phyloP scores from a whole-genome alignment of 1,140 invertebrate species.

The Pinna nobilis region DNA sequence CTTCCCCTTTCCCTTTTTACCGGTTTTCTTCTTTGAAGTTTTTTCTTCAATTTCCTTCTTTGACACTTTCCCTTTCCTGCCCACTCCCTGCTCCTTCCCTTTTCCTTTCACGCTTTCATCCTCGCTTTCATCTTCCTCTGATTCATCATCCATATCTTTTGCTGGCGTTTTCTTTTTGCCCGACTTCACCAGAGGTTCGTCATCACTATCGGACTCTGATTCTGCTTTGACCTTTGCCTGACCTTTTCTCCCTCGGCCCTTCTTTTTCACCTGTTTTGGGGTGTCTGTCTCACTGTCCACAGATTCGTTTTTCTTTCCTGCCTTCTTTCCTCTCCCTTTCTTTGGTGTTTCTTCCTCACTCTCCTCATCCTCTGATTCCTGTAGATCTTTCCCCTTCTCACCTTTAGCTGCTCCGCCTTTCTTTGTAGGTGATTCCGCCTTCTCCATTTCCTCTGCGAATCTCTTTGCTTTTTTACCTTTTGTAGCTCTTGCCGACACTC shows the following conservation, averaged over 20 bases:
- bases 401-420: not conserved
- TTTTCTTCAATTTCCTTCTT: slow-evolving; percentile 8
- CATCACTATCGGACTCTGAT: too few relatives aligned
- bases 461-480: slow-evolving; percentile 13
- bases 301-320: slow-evolving; percentile 47
- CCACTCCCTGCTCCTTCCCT: slow-evolving; percentile 55
- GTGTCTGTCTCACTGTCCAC: not conserved
- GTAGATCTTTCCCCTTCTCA: not conserved
- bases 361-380: slow-evolving; percentile 15
- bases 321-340: slow-evolving; percentile 72
- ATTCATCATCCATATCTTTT: slow-evolving; percentile 9
- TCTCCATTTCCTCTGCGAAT: not conserved
- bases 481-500: not conserved
- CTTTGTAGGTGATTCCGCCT: not conserved
- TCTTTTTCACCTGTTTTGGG: too few relatives aligned
- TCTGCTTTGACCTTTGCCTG: not conserved
- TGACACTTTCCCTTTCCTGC: slow-evolving; percentile 1
- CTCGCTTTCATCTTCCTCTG: slow-evolving; percentile 3
- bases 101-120: slow-evolving; percentile 10
- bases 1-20: slow-evolving; percentile 2
- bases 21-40: not conserved
- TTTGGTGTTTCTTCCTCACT: slow-evolving; percentile 35
- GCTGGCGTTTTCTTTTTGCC: too few relatives aligned
- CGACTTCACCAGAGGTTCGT: too few relatives aligned
- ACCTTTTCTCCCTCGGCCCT: not conserved